phyloP scores from a whole-genome alignment of 2,888 invertebrate species.

The Erpobdella octoculata region DNA sequence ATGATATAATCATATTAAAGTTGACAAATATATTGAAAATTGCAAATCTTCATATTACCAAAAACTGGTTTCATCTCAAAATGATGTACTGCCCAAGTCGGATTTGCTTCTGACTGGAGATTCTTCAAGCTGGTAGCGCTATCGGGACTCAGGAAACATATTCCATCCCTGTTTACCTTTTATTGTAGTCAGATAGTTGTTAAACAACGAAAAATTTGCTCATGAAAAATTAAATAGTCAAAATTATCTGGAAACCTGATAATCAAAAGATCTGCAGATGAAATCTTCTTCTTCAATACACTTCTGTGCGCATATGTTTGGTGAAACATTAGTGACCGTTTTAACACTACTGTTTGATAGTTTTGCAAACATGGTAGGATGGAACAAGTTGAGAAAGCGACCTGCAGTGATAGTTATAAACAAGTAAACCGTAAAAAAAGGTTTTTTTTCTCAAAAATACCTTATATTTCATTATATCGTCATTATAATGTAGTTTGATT shows the following conservation, averaged over 20 bases:
- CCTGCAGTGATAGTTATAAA: not conserved
- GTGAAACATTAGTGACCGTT: not conserved
- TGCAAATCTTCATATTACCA: not conserved
- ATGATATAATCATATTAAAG: not conserved
- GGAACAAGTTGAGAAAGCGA: not conserved
- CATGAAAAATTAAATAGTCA: not conserved
- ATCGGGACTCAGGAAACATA: not conserved
- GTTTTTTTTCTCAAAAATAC: no score
- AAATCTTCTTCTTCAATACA: not conserved
- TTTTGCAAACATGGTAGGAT: not conserved
- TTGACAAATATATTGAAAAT: not conserved
- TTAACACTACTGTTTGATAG: not conserved
- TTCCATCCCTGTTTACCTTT: not conserved
- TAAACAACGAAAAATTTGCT: not conserved
- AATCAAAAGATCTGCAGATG: conserved; percentile 4
- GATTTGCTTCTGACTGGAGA: not conserved
- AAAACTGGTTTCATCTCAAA: conserved; percentile 1
- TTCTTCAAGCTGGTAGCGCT: not conserved
- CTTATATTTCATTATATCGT: no score
- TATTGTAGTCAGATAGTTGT: not conserved
- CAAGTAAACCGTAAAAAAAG: no score
- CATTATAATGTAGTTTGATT: no score
- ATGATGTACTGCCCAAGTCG: not conserved
- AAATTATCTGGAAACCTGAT: not conserved
- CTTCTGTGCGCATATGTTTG: not conserved